Evolutionary conservation across 2,888 invertebrate genomes (phyloP), one percentile per base, ranked within the genome.

Genomic region (Abrostola triplasia): DNA sequence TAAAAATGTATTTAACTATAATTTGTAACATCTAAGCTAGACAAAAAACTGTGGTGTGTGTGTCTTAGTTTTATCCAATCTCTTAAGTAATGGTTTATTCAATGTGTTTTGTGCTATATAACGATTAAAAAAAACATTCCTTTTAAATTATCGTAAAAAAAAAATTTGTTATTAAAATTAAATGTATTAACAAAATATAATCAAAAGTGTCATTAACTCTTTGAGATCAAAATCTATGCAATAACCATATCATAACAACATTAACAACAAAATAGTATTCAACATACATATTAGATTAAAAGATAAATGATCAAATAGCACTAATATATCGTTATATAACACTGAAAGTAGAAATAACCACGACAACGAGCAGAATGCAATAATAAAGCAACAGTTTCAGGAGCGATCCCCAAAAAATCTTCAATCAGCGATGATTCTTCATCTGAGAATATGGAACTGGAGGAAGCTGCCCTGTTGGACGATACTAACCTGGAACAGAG

Each of bases 371-470:
- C 52, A 55, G 12, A 8, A 49, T 71, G 51, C 56, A 59, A 63
- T 53, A 66, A 12, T 10, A 11, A 5, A 11, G 44, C 41, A 52
- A 82, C 80, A 94, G 93, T 92, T 92, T 87, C 95, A 97, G 98
- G 98, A 92, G 97, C 98, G 95, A 97, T 98, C 90, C 96, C 97
- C 95, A 98, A 98, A 96, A 98, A 98, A 93, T 98, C 98, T 79
- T 96, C 98, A 85, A 96, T 98, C 92, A 98, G 98, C 93, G 97
- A 97, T 81, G 93, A 92, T 69, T 97, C 97, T 67, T 97, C 98
- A 81, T 98, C 98, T 82, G 98, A 98, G 90, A 97, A 97, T 93
- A 97, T 98, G 96, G 98, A 98, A 93, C 95, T 98, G 90, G 98
- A 98, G 87, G 98, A 98, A 93, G 97, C 97, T 83, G 97, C 97